phyloP scores from a whole-genome alignment of 2,888 invertebrate species.

The Litoditis marina region DNA sequence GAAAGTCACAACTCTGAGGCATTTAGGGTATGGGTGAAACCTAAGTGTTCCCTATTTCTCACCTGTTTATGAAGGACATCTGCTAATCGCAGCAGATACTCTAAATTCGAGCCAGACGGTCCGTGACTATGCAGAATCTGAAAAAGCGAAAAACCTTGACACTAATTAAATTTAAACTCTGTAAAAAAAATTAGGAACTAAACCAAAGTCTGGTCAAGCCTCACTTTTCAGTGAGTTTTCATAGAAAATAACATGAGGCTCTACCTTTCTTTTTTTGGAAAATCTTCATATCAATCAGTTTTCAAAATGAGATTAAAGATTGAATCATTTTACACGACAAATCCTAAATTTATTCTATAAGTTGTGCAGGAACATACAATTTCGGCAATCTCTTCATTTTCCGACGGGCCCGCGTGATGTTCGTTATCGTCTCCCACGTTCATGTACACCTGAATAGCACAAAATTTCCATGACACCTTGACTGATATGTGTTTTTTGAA shows the following conservation, averaged over 20 bases:
- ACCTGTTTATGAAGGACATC: constrained; percentile 35
- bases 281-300: no score
- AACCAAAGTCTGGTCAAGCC: no score
- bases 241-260: no score
- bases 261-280: no score
- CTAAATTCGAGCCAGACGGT: constrained; percentile 84
- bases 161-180: no score
- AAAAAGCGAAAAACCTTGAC: constrained; percentile 13
- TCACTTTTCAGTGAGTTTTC: no score
- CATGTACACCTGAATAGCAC: constrained; percentile 11
- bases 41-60: neutral
- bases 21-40: no score
- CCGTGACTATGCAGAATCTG: constrained; percentile 75
- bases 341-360: neutral
- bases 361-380: constrained; percentile 25
- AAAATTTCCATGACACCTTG: neutral
- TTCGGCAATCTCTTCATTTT: constrained; percentile 75
- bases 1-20: no score
- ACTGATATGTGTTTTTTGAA: no score
- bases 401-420: constrained; percentile 76
- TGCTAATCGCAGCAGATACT: constrained; percentile 74
- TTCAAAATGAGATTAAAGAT: neutral
- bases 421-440: constrained; percentile 68
- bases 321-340: neutral
- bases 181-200: no score